Evolutionary conservation across 2,113 vertebrate species (phyloP), one percentile per base, ranked within the genome.

Genomic region (Fulmarus glacialis): DNA sequence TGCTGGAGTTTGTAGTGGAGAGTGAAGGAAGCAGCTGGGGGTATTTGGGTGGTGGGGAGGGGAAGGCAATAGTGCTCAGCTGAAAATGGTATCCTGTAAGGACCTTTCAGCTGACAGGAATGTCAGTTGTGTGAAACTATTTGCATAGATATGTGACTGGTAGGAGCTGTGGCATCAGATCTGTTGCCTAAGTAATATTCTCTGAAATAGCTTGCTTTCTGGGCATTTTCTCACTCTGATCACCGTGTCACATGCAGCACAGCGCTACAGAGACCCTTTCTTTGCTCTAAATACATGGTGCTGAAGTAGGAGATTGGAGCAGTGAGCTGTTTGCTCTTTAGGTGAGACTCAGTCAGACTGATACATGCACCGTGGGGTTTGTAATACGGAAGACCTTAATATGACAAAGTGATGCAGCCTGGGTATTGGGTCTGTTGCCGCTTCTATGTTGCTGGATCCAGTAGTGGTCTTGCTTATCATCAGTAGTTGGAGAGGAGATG

Each of bases 261-360:
- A 60, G 40, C 1, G 0, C 27, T 66, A 12, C 32, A 56, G 55
- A 47, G 42, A 20, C 29, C 30, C 18, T 63, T 52, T 36, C 38
- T 75, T 62, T 91, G 40, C 32, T 66, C 66, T 60, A 38, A 48
- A 27, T 45, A 27, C 4, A 0, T 38, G 50, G 59, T 52, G 38
- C 48, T 59, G 26, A 48, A 55, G n/a, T n/a, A 59, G 50, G 18
- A 63, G 30, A 6, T 7, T 58, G 55, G 27, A 64, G 43, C 10
- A 45, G 43, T 16, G 38, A 87, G 30, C 34, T 0, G 1, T 34
- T 58, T 72, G 59, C 34, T 60, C 8, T 3, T 40, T 59, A 27
- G 0, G 0, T 52, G 55, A 63, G 36, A 24, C 56, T 29, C 20
- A 6, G 38, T 53, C 63, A 27, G 53, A 16, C 36, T 42, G n/a